Evolutionary conservation across 2,797 vertebrate genomes (phyloP), one percentile per base, ranked within the genome.

Genomic region (Enteromius fasciolatus): DNA sequence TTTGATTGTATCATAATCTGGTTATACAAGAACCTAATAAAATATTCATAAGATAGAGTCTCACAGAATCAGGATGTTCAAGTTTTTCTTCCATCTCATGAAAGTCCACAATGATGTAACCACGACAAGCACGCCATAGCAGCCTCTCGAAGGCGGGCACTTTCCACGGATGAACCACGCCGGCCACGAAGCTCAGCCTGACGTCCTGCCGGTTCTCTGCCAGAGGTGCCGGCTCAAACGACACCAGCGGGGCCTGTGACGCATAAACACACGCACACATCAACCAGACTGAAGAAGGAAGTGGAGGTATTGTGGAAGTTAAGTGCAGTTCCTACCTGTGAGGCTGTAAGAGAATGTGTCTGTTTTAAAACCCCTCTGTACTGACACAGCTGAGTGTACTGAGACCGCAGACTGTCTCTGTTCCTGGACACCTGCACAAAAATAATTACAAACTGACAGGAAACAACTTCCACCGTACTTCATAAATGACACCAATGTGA

Each of bases 91-190:
- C 92, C 76, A 93, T 94, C 89, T 96, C 95, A 82, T 89, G 83
- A 14, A 96, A 96, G 87, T 94, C 95, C 84, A 95, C 92, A n/a
- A 96, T 94, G 84, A 96, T 93, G 91, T 96, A 96, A 52, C 95
- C 95, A 0, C 94, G 93, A 83, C 96, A 96, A 7, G 95, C 96
- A 0, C 96, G 92, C 95, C 96, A 96, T 68, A 97, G 92, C 76
- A 96, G 92, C 83, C 95, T 93, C 89, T 96, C 96, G 0, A 97
- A 95, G 68, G 95, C 91, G 0, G 89, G 91, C 1, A 95, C 95
- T 44, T 95, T 94, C 92, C 93, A 93, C 0, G 94, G 95, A 82
- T 96, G 94, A 54, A 97, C 92, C 0, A 96, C 94, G 0, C 96
- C 95, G 0, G 95, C 90, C 84, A 95, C 91, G 0, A 96, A 96